These are phyloP conservation scores for Drosophila pachea DNA, from an alignment of 1,140 invertebrate genomes.

Conservation along the genomic window DNA sequence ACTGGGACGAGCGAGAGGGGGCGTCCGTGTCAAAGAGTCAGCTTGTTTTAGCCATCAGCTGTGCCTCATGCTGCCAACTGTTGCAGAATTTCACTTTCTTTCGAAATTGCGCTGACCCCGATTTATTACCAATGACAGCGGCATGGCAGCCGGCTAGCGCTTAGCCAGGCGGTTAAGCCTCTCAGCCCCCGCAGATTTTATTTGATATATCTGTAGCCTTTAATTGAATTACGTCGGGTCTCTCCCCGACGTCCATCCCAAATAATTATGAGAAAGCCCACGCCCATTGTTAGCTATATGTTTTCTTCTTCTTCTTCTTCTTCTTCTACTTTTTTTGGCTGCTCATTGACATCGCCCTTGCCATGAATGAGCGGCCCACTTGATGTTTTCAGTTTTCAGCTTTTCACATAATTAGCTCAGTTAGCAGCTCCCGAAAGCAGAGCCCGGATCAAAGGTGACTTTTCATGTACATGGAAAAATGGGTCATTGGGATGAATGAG, in stretches of 20 bases:
- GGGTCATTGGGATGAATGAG: constrained; percentile 5
- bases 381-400: too few species aligned
- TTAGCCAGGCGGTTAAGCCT: constrained; percentile 18
- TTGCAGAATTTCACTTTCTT: constrained; percentile 77
- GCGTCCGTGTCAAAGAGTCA: neutral
- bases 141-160: constrained; percentile 14
- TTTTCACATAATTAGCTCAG: constrained; percentile 53
- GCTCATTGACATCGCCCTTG: constrained; percentile 15
- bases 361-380: constrained; percentile 18
- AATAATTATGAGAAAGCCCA: constrained; percentile 73
- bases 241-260: constrained; percentile 8
- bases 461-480: constrained; percentile 11
- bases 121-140: constrained; percentile 60
- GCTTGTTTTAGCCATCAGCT: constrained; percentile 16
- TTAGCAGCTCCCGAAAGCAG: constrained; percentile 12
- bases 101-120: constrained; percentile 71
- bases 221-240: constrained; percentile 72
- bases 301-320: constrained; percentile 27
- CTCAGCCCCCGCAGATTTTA: constrained; percentile 56
- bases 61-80: constrained; percentile 41
- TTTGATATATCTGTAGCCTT: constrained; percentile 40
- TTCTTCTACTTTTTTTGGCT: constrained; percentile 40
- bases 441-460: constrained; percentile 23
- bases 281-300: constrained; percentile 59
- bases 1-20: constrained; percentile 1